Evolutionary conservation across 2,113 vertebrate species (phyloP).

Genomic region (Periophthalmus modestus): DNA sequence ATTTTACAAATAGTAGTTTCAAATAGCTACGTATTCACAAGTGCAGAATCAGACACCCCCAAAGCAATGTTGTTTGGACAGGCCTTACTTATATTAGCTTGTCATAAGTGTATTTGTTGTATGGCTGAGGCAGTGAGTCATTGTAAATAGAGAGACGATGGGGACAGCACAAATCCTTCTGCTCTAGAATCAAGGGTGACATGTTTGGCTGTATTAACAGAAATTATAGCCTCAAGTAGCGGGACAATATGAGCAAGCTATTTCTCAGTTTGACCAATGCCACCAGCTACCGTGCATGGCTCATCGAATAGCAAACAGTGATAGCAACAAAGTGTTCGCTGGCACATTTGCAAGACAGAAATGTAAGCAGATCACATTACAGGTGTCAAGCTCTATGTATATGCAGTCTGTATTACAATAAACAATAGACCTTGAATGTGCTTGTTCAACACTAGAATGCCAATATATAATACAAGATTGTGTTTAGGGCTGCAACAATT

Average conservation of each 20-base stretch:
- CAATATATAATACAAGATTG: neutral
- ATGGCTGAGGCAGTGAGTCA: conserved; percentile 40
- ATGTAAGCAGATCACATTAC: neutral
- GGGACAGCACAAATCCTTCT: conserved; percentile 44
- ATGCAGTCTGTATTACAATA: neutral
- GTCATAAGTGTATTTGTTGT: conserved; percentile 36
- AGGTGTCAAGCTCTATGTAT: neutral
- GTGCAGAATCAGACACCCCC: neutral
- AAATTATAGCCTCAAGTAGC: conserved; percentile 39
- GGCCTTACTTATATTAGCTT: conserved; percentile 23
- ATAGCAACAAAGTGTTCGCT: neutral
- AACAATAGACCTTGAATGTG: neutral
- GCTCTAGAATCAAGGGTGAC: conserved; percentile 52
- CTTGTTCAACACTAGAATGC: neutral
- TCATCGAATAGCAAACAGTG: neutral
- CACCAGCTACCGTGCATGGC: neutral
- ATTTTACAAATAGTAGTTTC: conserved; percentile 21
- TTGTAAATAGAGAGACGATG: conserved; percentile 50
- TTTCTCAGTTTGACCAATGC: conserved; percentile 3
- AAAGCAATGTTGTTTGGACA: conserved; percentile 38
- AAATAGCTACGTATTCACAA: neutral
- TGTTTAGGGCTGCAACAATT: neutral
- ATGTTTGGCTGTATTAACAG: conserved; percentile 44
- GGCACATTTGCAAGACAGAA: conserved; percentile 5
- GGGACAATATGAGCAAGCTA: conserved; percentile 22